Evolutionary conservation across 2,888 invertebrate genomes (phyloP).

Genomic region (Mythimna lalbum): DNA sequence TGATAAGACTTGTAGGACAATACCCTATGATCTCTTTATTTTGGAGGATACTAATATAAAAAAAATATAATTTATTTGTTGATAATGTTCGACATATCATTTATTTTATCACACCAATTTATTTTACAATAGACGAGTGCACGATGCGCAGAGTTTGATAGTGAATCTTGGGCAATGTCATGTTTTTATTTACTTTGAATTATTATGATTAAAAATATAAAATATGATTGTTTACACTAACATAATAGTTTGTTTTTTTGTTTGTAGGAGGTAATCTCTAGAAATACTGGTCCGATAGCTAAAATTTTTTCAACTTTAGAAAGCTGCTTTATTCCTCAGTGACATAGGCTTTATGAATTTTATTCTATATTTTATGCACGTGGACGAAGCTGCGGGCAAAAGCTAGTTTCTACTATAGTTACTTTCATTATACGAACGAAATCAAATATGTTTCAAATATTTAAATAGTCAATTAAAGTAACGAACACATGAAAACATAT

Average conservation of each 20-base stretch:
- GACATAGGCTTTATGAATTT: too few relatives aligned
- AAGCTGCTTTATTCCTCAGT: too few relatives aligned
- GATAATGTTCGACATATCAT: conserved; percentile 37
- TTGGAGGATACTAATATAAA: conserved; percentile 32
- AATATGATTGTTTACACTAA: too few relatives aligned
- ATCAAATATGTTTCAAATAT: conserved; percentile 30
- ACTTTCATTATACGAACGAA: conserved; percentile 12
- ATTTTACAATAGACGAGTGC: conserved; percentile 33
- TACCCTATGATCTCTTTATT: conserved; percentile 40
- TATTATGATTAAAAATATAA: background rate
- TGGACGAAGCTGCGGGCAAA: too few relatives aligned
- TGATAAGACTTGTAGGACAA: conserved; percentile 37
- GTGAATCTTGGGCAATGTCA: conserved; percentile 2
- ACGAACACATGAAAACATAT: conserved; percentile 6
- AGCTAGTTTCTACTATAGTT: background rate
- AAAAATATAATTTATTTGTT: conserved; percentile 22
- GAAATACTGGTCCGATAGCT: too few relatives aligned
- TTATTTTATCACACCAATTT: conserved; percentile 35
- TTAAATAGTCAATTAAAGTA: conserved; percentile 11
- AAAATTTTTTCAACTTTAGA: too few relatives aligned
- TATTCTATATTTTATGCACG: too few relatives aligned
- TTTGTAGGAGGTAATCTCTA: too few relatives aligned
- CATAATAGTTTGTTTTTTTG: too few relatives aligned
- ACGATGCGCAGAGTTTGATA: conserved; percentile 5
- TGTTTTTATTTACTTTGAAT: conserved; percentile 1